A percentile compares a stretch with the other conserved stretches of the same genome.
These are phyloP conservation scores for Andrena haemorrhoa DNA, from an alignment of 2,888 invertebrate species.

Conservation along the genomic window DNA sequence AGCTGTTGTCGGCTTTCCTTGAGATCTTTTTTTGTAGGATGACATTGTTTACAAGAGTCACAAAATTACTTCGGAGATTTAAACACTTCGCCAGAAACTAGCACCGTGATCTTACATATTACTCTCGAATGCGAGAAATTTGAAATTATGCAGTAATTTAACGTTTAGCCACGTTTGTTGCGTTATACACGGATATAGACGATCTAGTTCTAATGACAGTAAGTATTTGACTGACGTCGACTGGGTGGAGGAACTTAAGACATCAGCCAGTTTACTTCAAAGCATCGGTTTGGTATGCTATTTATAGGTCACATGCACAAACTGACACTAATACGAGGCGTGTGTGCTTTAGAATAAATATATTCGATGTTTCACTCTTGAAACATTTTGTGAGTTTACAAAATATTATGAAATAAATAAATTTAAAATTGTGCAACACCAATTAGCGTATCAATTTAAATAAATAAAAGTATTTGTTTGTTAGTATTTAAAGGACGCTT, in stretches of 20 bases:
- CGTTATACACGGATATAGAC: conserved; percentile 31
- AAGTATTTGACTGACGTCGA: conserved; percentile 82
- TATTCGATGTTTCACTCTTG: conserved; percentile 41
- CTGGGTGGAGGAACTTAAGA: conserved; percentile 76
- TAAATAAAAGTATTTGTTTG: not conserved
- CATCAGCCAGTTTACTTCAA: conserved; percentile 79
- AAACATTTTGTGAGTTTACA: conserved; percentile 28
- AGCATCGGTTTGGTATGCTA: conserved; percentile 74
- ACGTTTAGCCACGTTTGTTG: conserved; percentile 27
- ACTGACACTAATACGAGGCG: conserved; percentile 75
- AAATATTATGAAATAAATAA: conserved; percentile 34
- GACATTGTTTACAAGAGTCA: conserved; percentile 76
- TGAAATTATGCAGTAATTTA: not conserved
- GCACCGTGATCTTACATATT: conserved; percentile 22
- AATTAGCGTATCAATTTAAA: conserved; percentile 12
- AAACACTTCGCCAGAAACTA: not conserved
- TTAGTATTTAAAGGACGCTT: not conserved
- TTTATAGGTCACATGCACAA: conserved; percentile 77
- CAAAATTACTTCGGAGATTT: conserved; percentile 30
- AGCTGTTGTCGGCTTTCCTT: conserved; percentile 83
- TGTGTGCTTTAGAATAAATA: conserved; percentile 65
- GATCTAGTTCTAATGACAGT: conserved; percentile 76
- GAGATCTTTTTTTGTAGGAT: conserved; percentile 82
- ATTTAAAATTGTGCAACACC: not conserved
- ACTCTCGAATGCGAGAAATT: not conserved